Evolutionary conservation across 2,888 invertebrate species (phyloP).

Genomic region (Melieria picta): DNA sequence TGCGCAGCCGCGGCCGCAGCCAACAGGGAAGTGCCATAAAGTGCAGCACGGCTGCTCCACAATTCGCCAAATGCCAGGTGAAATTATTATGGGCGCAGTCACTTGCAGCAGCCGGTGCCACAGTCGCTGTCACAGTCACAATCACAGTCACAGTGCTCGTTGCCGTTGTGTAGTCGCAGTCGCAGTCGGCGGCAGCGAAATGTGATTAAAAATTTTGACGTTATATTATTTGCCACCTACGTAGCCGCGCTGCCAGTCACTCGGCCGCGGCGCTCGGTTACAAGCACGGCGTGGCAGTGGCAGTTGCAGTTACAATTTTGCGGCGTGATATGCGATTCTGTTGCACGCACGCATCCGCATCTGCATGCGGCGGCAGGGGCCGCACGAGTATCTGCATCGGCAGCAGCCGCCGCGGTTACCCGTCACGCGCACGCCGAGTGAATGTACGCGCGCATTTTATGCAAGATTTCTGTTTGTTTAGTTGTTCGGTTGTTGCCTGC

Average conservation of each 20-base stretch:
- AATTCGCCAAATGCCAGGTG: neutral
- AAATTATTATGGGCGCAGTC: constrained; percentile 2
- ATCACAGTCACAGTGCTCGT: neutral
- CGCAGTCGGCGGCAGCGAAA: constrained; percentile 27
- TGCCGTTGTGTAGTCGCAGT: neutral
- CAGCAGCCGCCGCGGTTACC: neutral
- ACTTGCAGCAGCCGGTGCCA: neutral
- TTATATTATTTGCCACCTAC: constrained; percentile 53
- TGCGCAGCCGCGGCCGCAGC: neutral
- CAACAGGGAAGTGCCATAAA: constrained; percentile 27
- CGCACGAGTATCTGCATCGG: neutral
- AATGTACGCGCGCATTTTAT: neutral
- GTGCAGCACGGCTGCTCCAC: constrained; percentile 6
- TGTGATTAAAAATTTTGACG: constrained; percentile 45
- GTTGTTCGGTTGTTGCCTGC: no score
- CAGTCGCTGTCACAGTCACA: neutral
- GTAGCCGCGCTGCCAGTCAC: constrained; percentile 39
- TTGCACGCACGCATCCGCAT: neutral
- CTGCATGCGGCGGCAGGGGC: neutral
- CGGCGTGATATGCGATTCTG: neutral
- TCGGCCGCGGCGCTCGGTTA: neutral
- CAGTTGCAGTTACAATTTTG: neutral
- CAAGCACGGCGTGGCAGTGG: neutral
- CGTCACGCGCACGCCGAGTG: neutral
- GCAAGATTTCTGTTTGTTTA: no score